Evolutionary conservation across 53 echinoderm and acorn worm genomes (phyloP).

Genomic region (Hippasteria phrygiana): DNA sequence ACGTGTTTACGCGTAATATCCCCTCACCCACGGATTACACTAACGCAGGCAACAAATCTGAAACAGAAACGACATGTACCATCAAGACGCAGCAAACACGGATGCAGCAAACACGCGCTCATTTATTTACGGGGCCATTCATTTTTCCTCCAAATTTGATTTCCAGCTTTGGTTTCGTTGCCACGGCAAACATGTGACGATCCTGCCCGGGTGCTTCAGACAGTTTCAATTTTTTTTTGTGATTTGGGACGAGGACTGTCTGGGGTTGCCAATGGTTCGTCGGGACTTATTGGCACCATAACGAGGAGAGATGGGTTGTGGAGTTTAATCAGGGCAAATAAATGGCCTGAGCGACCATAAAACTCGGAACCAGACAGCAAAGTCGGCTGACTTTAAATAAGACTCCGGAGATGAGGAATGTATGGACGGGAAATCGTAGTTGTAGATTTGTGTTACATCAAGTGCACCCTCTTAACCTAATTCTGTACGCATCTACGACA

Average conservation of each 20-base stretch:
- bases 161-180: conserved; percentile 20
- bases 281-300: conserved; percentile 35
- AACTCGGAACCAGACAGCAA: conserved; percentile 9
- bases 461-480: conserved; percentile 25
- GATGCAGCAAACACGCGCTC: conserved; percentile 1
- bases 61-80: neutral
- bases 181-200: conserved; percentile 49
- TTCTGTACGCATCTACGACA: neutral
- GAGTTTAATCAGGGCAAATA: conserved; percentile 54
- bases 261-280: neutral
- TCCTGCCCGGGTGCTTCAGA: neutral
- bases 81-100: neutral
- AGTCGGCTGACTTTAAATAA: conserved; percentile 28
- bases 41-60: neutral
- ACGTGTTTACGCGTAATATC: conserved; percentile 40
- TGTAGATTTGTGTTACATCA: neutral
- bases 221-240: neutral
- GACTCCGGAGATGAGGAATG: neutral
- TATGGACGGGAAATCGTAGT: neutral
- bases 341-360: neutral
- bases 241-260: neutral
- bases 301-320: conserved; percentile 6
- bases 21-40: neutral
- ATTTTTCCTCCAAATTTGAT: conserved; percentile 52
- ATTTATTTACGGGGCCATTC: conserved; percentile 18